Percentiles rank a stretch among this genome's conserved stretches.
These are phyloP conservation scores for Solenopsis invicta DNA, from an alignment of 1,140 invertebrate genomes.

Conservation along the genomic window DNA sequence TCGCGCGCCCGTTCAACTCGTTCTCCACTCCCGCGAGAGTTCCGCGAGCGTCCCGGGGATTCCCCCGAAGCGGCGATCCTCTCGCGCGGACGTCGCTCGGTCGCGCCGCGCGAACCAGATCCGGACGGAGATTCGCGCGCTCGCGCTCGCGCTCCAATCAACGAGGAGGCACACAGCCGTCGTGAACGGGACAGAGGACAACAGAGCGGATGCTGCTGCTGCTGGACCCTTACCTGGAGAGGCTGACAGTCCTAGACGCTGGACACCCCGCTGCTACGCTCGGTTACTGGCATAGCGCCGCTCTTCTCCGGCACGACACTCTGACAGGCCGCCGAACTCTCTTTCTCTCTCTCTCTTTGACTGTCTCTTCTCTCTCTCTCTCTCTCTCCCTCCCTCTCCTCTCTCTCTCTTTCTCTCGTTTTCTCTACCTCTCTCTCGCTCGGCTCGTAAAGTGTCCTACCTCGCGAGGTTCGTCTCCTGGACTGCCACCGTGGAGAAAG, in stretches of 20 bases:
- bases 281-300: conserved; percentile 81
- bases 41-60: conserved; percentile 39
- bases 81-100: background rate
- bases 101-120: conserved; percentile 8
- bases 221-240: conserved; percentile 81
- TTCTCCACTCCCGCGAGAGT: conserved; percentile 1
- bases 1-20: conserved; percentile 26
- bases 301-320: conserved; percentile 75
- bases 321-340: conserved; percentile 64
- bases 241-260: conserved; percentile 83
- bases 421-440: conserved; percentile 63
- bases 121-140: conserved; percentile 25
- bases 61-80: conserved; percentile 3
- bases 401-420: conserved; percentile 29
- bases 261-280: conserved; percentile 75
- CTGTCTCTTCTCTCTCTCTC: conserved; percentile 59
- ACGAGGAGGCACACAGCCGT: background rate
- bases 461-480: conserved; percentile 85
- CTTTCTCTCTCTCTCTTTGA: background rate
- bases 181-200: background rate
- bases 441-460: conserved; percentile 81
- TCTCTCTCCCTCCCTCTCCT: conserved; percentile 18
- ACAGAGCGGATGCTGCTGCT: background rate
- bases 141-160: background rate
- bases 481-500: conserved; percentile 84